Base-by-base conservation (phyloP, 2,888 invertebrate genomes). In the Gymnoscelis rufifasciata region DNA sequence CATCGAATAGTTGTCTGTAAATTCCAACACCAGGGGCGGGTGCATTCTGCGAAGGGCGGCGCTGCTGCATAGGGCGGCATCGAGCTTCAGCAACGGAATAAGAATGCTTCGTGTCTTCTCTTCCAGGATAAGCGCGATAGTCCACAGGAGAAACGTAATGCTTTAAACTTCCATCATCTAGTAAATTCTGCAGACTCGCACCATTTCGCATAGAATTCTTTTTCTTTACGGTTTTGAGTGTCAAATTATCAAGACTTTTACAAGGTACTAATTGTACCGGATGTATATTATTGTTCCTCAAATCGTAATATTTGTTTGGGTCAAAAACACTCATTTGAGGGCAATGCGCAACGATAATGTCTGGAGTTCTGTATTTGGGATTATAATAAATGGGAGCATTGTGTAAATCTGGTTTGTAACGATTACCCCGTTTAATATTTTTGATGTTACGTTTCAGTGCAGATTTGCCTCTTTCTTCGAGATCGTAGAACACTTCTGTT, bases 241-340 rank as follows among this genome's bases (percentile, higher is more conserved):
- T 80, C 54, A 89, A 71, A 54, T 88, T 88, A 57, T 89, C 88
- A 52, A 88, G 79, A 66, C 89, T 89, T 64, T 88, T 89, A 47
- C 87, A 88, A 1, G 87, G 72, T 31, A 75, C 64, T 37, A 87
- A 61, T 4, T 72, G 54, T 24, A 68, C 51, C n/a, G 31, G 35
- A 35, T 7, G 35, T 10, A 79, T 56, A 45, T 88, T 86, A 60
- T 87, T 84, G 57, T 88, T 88, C 50, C 76, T 71, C 23, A 82
- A 55, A 51, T 86, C 83, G 54, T 76, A 74, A 58, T 80, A 79
- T 55, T 76, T 82, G 37, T 71, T 79, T 6, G 78, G 70, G 58
- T 87, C 80, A 42, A 79, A 83, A 11, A 78, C 77, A 57, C 75
- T 77, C 42, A 86, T 76, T 41, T 71, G 68, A n/a, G 84, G 83